Evolutionary conservation across 2,888 invertebrate species (phyloP), one percentile per base, ranked within the genome.

Genomic region (Euclidia mi): DNA sequence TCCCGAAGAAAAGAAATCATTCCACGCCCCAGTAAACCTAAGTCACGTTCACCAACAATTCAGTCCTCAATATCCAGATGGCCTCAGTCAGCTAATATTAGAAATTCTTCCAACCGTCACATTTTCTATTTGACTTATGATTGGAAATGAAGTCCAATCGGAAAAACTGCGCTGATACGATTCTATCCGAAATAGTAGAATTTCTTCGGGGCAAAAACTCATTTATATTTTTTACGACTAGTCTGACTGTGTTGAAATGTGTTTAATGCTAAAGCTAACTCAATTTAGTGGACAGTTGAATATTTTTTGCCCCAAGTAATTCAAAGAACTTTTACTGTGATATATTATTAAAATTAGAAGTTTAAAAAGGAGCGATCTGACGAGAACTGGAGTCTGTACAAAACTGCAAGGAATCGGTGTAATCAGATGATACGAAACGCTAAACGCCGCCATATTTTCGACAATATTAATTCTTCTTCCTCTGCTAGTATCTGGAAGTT

Each of bases 101-200:
- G 17, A 15, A 1, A n/a, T 37, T 11, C n/a, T 25, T 3, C 28
- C 20, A n/a, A 15, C 4, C 20, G 20, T 25, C 20, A 25, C 20
- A 25, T 25, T 37, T 46, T 37, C 34, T 35, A 28, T 31, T 17
- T 14, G 31, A 47, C 55, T 57, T 65, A 56, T 61, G 61, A 66
- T 67, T 66, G 63, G 58, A 56, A 65, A 53, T 49, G 51, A 56
- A 49, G 55, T 65, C 56, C 56, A 53, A 59, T 70, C 47, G 56
- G 48, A 48, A 68, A 61, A 68, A 56, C 18, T 52, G 41, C 34
- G 49, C 51, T 52, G 34, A 28, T 41, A 34, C 58, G 68, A 56
- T 53, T 32, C 47, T n/a, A 38, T 41, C 25, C 34, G 50, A 58
- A 51, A 20, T 40, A 14, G 3, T 12, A 49, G 37, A 15, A 20